phyloP scores from a whole-genome alignment of 2,888 invertebrate genomes.

The Plagodis pulveraria region DNA sequence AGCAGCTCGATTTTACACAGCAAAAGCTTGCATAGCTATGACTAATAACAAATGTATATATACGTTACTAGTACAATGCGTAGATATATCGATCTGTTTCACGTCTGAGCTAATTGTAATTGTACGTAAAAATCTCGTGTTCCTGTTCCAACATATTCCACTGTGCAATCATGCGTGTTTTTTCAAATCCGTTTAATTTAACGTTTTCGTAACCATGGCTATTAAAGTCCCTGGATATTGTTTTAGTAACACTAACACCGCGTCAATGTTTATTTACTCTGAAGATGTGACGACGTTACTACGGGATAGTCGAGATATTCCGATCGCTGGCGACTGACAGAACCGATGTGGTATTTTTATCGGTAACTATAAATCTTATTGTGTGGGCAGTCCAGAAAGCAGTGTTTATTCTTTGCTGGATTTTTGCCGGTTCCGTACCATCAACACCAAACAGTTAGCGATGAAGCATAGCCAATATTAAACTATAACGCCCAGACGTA shows the following conservation, averaged over 20 bases:
- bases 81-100: too few relatives aligned
- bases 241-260: conserved; percentile 36
- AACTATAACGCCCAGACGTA: conserved; percentile 11
- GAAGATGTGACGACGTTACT: conserved; percentile 7
- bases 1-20: too few relatives aligned
- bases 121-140: too few relatives aligned
- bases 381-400: conserved; percentile 64
- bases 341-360: conserved; percentile 73
- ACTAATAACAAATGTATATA: too few relatives aligned
- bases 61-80: too few relatives aligned
- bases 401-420: conserved; percentile 63
- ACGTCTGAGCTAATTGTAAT: too few relatives aligned
- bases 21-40: too few relatives aligned
- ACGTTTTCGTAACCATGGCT: conserved; percentile 4
- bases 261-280: conserved; percentile 52
- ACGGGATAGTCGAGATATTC: conserved; percentile 16
- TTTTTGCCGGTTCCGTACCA: conserved; percentile 47
- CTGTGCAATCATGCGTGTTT: too few relatives aligned
- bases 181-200: too few relatives aligned
- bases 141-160: too few relatives aligned
- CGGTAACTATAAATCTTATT: conserved; percentile 74
- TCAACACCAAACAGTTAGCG: conserved; percentile 26
- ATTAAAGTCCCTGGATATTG: conserved; percentile 21
- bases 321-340: conserved; percentile 56
- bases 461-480: conserved; percentile 20